Conservation (phyloP, 2,113 vertebrate genomes). For the Coturnix japonica region DNA sequence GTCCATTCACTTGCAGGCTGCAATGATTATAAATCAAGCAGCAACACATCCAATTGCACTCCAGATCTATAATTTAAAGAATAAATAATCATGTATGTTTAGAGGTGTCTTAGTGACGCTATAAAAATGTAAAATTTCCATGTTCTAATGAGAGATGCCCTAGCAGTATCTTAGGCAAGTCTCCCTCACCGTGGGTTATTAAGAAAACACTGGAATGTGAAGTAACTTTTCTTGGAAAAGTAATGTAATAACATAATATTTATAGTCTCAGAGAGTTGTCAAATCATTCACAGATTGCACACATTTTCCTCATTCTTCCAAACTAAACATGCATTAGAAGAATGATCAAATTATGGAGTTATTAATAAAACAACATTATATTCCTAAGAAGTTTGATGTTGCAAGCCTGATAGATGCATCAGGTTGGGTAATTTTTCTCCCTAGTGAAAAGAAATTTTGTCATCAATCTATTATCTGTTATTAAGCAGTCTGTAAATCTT, state of each 20-base stretch:
- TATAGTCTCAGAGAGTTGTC: slow-evolving; percentile 36
- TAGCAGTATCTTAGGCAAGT: slow-evolving; percentile 36
- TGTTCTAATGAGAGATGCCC: slow-evolving; percentile 41
- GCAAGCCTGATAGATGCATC: slow-evolving; percentile 5
- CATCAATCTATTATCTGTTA: neutral
- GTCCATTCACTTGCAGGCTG: neutral
- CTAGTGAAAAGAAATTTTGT: neutral
- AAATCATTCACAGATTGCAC: slow-evolving; percentile 51
- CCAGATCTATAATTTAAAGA: slow-evolving; percentile 59
- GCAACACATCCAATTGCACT: slow-evolving; percentile 20
- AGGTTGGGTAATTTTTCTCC: slow-evolving; percentile 8
- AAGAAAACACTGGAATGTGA: slow-evolving; percentile 61
- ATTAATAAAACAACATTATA: slow-evolving; percentile 24
- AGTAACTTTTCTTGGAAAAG: slow-evolving; percentile 31
- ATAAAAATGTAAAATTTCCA: neutral
- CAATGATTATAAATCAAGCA: slow-evolving; percentile 50
- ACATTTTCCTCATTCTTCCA: slow-evolving; percentile 15
- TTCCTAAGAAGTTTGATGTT: slow-evolving; percentile 49
- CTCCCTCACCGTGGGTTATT: slow-evolving; percentile 46
- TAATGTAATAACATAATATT: slow-evolving; percentile 60
- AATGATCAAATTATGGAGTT: slow-evolving; percentile 31
- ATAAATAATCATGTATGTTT: slow-evolving; percentile 48
- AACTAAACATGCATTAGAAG: slow-evolving; percentile 18
- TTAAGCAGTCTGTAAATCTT: slow-evolving; percentile 27
- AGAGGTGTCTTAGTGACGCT: neutral